These are phyloP conservation scores for Petrophora chlorosata DNA, from an alignment of 2,888 invertebrate genomes.

Conservation along the genomic window DNA sequence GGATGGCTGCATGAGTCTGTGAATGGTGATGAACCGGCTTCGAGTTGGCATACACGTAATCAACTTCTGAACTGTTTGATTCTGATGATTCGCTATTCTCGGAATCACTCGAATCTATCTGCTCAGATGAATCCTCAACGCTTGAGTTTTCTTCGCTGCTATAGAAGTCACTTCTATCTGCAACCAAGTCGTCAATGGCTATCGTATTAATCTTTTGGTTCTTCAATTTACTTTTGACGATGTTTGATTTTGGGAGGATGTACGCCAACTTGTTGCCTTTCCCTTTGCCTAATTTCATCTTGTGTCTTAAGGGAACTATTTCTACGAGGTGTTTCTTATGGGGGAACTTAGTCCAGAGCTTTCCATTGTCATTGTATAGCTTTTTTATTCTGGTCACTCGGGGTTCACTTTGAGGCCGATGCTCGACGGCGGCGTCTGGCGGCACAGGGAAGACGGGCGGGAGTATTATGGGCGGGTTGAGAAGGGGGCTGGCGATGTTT, in stretches of 20 bases:
- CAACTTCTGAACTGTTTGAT: too few species aligned
- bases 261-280: neutral
- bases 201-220: neutral
- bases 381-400: neutral
- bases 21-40: too few species aligned
- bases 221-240: neutral
- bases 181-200: neutral
- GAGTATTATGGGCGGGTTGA: neutral
- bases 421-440: neutral
- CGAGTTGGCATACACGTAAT: too few species aligned
- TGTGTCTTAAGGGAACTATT: neutral
- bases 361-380: slow-evolving; percentile 17
- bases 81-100: too few species aligned
- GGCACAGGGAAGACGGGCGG: neutral
- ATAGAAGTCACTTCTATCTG: neutral
- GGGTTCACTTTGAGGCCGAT: neutral
- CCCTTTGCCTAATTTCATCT: neutral
- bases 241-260: neutral
- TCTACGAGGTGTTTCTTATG: slow-evolving; percentile 25
- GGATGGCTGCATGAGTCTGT: too few species aligned
- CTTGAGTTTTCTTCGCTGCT: too few species aligned
- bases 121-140: too few species aligned
- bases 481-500: neutral
- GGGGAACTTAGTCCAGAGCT: neutral
- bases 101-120: too few species aligned